Percentiles rank a stretch among this genome's conserved stretches.
These are phyloP conservation scores for Lumbricus terrestris DNA, from an alignment of 2,888 invertebrate species.

Conservation along the genomic window DNA sequence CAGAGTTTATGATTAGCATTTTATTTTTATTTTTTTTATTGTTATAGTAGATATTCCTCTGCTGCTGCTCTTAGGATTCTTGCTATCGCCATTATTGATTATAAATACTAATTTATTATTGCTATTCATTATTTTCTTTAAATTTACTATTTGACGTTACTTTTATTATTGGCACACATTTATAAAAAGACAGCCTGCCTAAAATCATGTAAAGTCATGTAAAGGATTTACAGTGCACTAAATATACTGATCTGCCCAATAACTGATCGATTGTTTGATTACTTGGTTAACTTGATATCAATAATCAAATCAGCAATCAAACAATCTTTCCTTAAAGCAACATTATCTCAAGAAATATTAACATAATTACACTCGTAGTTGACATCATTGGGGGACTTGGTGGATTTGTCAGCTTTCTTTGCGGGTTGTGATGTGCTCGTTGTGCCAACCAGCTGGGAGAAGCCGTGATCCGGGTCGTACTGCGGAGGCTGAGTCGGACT, in stretches of 20 bases:
- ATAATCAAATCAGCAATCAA: no score
- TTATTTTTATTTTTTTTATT: no score
- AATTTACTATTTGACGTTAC: no score
- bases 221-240: not conserved
- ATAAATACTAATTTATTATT: not conserved
- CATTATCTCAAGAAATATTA: not conserved
- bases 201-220: not conserved
- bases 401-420: slow-evolving; percentile 8
- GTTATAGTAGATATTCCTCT: not conserved
- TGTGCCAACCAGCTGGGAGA: not conserved
- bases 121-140: no score
- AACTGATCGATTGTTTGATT: no score
- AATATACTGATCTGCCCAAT: not conserved
- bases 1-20: not conserved
- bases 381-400: slow-evolving; percentile 6
- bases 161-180: no score
- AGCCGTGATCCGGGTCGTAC: slow-evolving; percentile 11
- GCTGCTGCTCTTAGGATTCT: not conserved
- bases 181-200: not conserved
- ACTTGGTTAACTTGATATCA: no score
- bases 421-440: not conserved
- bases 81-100: not conserved
- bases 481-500: not conserved
- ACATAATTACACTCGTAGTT: not conserved
- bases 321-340: not conserved